A percentile compares a stretch with the other conserved stretches of the same genome.
These are phyloP conservation scores for Ptychodera flava DNA, from an alignment of 35 echinoderm and acorn worm species.

Conservation along the genomic window DNA sequence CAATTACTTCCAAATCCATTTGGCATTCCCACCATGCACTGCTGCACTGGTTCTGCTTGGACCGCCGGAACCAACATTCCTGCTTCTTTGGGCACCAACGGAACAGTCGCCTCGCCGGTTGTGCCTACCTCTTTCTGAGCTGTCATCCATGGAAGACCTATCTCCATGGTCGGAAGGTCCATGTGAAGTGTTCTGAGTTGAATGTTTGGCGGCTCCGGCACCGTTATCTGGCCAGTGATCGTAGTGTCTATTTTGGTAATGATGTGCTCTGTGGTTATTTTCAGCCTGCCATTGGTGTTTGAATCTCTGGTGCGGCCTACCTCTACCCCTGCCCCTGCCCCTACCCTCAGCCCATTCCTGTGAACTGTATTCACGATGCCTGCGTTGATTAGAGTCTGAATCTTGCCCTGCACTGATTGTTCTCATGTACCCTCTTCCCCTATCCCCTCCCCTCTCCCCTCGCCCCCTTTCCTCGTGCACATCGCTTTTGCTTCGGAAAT, in stretches of 20 bases:
- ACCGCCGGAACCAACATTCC: not conserved
- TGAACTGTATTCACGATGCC: not conserved
- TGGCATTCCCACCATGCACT: not conserved
- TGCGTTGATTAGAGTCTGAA: not conserved
- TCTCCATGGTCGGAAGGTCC: not conserved
- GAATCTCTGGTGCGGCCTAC: not conserved
- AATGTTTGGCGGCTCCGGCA: not conserved
- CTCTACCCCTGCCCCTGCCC: not conserved
- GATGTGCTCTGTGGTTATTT: not conserved
- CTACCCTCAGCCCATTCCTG: not conserved
- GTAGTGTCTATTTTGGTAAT: not conserved
- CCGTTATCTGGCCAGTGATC: too few relatives aligned
- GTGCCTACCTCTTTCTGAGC: not conserved
- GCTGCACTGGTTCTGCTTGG: not conserved
- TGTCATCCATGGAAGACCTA: not conserved
- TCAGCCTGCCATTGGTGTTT: not conserved
- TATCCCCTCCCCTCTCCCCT: not conserved
- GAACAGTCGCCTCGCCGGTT: not conserved
- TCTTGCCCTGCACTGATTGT: not conserved
- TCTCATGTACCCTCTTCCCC: not conserved
- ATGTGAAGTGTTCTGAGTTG: not conserved
- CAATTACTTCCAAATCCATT: not conserved
- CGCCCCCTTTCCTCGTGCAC: not conserved
- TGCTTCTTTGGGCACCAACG: not conserved
- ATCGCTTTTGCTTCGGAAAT: not conserved